These are phyloP conservation scores for Erebia ligea DNA, from an alignment of 2,888 invertebrate genomes.

Conservation along the genomic window DNA sequence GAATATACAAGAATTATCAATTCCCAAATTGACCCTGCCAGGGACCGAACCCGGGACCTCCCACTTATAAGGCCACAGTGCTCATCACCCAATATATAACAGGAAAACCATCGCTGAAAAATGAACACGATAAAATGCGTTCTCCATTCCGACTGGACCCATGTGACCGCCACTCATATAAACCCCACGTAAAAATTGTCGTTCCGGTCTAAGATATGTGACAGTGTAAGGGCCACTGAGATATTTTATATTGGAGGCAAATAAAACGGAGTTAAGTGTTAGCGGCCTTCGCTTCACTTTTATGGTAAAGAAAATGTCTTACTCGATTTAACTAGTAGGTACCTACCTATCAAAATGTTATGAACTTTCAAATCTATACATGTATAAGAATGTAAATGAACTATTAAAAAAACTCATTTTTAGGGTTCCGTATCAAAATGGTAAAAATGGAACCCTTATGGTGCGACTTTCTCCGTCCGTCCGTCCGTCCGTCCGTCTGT, in stretches of 20 bases:
- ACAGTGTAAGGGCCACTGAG: constrained; percentile 25
- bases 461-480: no score
- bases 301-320: constrained; percentile 25
- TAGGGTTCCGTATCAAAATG: no score
- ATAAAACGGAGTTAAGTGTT: constrained; percentile 37
- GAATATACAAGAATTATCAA: no score
- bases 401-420: no score
- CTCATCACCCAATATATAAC: not conserved
- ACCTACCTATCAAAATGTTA: not conserved
- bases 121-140: constrained; percentile 13
- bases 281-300: constrained; percentile 39
- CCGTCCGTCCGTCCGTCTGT: no score
- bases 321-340: constrained; percentile 12
- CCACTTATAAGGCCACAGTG: no score
- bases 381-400: no score
- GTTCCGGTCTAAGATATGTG: constrained; percentile 29
- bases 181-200: constrained; percentile 29
- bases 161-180: constrained; percentile 29
- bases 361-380: not conserved
- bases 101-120: constrained; percentile 1
- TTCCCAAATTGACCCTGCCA: no score
- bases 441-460: no score
- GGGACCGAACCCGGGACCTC: no score
- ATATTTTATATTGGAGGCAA: constrained; percentile 34
- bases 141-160: constrained; percentile 15